Conservation (phyloP, 2,888 invertebrate species). For the Alcis repandata region DNA sequence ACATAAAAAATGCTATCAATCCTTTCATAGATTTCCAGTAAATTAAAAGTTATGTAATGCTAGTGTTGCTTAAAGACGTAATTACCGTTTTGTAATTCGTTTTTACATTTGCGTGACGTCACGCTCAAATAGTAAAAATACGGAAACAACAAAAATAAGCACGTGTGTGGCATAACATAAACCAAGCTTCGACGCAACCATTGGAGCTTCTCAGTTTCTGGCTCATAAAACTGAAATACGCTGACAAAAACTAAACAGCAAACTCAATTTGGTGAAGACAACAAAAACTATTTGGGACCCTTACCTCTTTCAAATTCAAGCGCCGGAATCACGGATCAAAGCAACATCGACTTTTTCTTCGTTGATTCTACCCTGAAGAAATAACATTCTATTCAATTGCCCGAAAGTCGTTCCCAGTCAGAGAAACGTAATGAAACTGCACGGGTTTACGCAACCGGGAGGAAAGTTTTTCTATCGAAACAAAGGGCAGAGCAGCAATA, state of each 20-base stretch:
- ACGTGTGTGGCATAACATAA: constrained; percentile 14
- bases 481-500: constrained; percentile 35
- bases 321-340: constrained; percentile 34
- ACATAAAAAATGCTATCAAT: no score
- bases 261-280: constrained; percentile 32
- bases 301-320: constrained; percentile 32
- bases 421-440: constrained; percentile 42
- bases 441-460: constrained; percentile 33
- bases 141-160: constrained; percentile 14
- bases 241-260: constrained; percentile 30
- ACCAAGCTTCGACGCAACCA: constrained; percentile 13
- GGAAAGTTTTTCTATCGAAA: constrained; percentile 43
- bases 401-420: constrained; percentile 35
- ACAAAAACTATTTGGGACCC: constrained; percentile 32
- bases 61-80: no score
- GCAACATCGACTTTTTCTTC: constrained; percentile 30
- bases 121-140: no score
- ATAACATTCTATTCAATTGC: constrained; percentile 45
- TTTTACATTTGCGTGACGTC: no score
- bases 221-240: constrained; percentile 30
- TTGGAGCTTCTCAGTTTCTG: constrained; percentile 15
- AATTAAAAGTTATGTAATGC: no score
- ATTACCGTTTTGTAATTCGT: no score
- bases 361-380: constrained; percentile 36
- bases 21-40: no score